Evolutionary conservation across 2,888 invertebrate species (phyloP), one percentile per base, ranked within the genome.

Genomic region (Eucera pruinosa): DNA sequence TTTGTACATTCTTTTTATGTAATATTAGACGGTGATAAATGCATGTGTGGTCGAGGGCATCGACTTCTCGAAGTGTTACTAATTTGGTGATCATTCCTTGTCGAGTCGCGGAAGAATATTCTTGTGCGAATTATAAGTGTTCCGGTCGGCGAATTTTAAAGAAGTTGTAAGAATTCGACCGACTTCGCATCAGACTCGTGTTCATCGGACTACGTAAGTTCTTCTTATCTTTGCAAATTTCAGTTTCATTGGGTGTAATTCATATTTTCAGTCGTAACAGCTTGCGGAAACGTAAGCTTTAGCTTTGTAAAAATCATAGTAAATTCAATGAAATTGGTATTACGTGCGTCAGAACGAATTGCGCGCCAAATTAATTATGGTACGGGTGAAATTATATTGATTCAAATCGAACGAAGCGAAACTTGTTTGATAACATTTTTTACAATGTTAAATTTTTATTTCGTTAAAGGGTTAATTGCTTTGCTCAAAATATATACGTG

Each of bases 1-100:
- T 43, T 43, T 73, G 41, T 75, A 73, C n/a, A 47, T 27, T 33
- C 18, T 62, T 18, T 60, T 20, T 25, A 18, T 6, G 11, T n/a
- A 57, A 33, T 13, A 27, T 9, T 39, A 54, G 2, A 2, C 6
- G 6, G 41, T 30, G 43, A 2, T 4, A 2, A 9, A 6, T 20
- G n/a, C 18, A 27, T 36, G n/a, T n/a, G n/a, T 47, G 15, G 20
- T 11, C 60, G 43, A 39, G 23, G 23, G 23, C n/a, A 5, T 55
- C 23, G 20, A 36, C 7, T 23, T 23, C 36, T 23, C n/a, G 55
- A 55, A 39, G 2, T 23, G 11, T 57, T 36, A 7, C 18, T 33
- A 5, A 18, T 9, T 23, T 11, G 50, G 3, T 36, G 11, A 9
- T 48, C 11, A 15, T 23, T n/a, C 15, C 1, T 2, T 15, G 13